These are phyloP conservation scores for Periophthalmodon schlosseri DNA, from an alignment of 2,113 vertebrate species.

Conservation along the genomic window DNA sequence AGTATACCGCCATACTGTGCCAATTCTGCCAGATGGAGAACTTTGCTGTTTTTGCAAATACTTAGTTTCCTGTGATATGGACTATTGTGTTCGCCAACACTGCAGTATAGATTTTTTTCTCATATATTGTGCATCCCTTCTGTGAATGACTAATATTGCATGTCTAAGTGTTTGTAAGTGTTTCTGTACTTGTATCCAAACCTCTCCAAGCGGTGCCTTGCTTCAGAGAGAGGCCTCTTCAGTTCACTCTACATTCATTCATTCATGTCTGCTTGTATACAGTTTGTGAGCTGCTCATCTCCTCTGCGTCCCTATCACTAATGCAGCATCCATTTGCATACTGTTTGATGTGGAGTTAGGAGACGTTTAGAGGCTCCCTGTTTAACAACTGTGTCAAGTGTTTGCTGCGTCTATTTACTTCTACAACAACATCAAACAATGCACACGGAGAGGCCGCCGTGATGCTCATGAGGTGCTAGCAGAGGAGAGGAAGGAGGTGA, in stretches of 20 bases:
- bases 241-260: constrained; percentile 51
- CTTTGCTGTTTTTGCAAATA: no score
- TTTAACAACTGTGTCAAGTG: constrained; percentile 80
- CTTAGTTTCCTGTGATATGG: no score
- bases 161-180: constrained; percentile 13
- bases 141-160: background rate
- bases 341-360: constrained; percentile 79
- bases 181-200: constrained; percentile 26
- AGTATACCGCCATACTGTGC: no score
- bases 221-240: constrained; percentile 46
- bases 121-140: background rate
- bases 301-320: constrained; percentile 63
- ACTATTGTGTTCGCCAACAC: no score
- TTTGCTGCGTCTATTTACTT: constrained; percentile 76
- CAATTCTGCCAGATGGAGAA: no score
- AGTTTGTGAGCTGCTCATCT: constrained; percentile 44
- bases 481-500: constrained; percentile 65
- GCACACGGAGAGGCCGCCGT: constrained; percentile 45
- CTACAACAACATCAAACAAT: constrained; percentile 78
- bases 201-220: constrained; percentile 31
- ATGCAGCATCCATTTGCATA: constrained; percentile 79
- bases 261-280: constrained; percentile 34
- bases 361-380: constrained; percentile 75
- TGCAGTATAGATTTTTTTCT: background rate
- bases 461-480: constrained; percentile 43